Evolutionary conservation across 2,113 vertebrate species (phyloP).

Genomic region (Henicopernis longicauda): DNA sequence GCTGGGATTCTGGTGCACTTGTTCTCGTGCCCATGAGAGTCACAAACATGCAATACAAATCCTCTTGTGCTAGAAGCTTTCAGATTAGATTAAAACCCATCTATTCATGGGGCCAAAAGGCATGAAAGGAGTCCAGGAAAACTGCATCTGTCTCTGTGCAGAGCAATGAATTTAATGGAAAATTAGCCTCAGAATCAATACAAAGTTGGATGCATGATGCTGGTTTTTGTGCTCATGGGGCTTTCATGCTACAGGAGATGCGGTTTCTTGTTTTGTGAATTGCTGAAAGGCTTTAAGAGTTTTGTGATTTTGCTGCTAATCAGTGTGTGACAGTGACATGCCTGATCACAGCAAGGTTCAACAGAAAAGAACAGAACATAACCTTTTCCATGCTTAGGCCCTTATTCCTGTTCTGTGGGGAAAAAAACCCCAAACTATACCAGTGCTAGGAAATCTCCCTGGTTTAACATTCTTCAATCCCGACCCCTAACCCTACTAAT

Average conservation of each 20-base stretch:
- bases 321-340: not conserved
- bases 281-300: not conserved
- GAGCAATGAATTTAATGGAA: constrained; percentile 34
- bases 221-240: not conserved
- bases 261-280: not conserved
- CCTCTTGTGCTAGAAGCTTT: constrained; percentile 3
- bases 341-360: constrained; percentile 3
- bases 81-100: constrained; percentile 26
- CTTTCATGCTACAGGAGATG: constrained; percentile 13
- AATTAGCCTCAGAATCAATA: constrained; percentile 34
- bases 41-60: constrained; percentile 1
- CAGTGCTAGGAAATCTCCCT: not conserved
- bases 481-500: not conserved
- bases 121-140: constrained; percentile 15
- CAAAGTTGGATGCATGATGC: not conserved
- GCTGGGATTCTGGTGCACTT: not conserved
- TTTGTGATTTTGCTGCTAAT: not conserved
- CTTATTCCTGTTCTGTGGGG: not conserved
- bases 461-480: not conserved
- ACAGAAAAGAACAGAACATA: not conserved
- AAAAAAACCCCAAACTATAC: not conserved
- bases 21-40: not conserved
- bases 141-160: not conserved
- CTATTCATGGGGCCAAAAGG: not conserved
- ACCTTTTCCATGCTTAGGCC: not conserved